Base-by-base conservation (phyloP, 2,888 invertebrate species). In the Heteropelma amictum region DNA sequence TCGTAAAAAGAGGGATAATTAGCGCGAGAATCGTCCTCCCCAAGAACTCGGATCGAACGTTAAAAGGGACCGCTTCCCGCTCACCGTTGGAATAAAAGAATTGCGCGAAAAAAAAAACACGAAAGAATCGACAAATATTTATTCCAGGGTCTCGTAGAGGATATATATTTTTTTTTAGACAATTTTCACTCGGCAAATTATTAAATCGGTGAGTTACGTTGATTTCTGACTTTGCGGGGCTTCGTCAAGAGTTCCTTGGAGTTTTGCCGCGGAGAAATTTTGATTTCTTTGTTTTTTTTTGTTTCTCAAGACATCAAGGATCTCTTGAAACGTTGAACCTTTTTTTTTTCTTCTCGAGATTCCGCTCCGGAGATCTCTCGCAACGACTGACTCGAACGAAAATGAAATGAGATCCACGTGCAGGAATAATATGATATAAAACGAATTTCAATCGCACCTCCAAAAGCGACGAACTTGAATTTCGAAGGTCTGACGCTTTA, bases 11-110 rank as follows among this genome's bases (percentile, higher is more conserved):
- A 12, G 21, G 42, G 33, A 30, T n/a, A n/a, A n/a, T 26, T n/a
- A 45, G 17, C 45, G 26, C 49, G 33, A 68, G 35, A 53, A 51
- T 38, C 23, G 23, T 17, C 49, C 42, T 53, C 76, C 86, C 84
- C 84, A 79, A 86, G 79, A 80, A 88, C 88, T 88, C 85, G 88
- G 87, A 88, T 86, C 80, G 85, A 88, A 88, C 88, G 88, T 88
- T 87, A 61, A n/a, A n/a, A 51, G 75, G 75, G 72, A 75, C 65
- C 75, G 67, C 70, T 78, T 75, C 75, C 72, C 75, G 14, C 75
- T 75, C 75, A 72, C 72, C 40, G 49, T 61, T 65, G 1, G 12
- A 28, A 54, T 61, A 51, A 51, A 21, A 40, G 26, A 42, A 12
- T 40, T 21, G 6, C 10, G 26, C n/a, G n/a, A n/a, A n/a, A n/a